Conservation (phyloP, 2,113 vertebrate species). For the Leptodactylus fuscus region DNA sequence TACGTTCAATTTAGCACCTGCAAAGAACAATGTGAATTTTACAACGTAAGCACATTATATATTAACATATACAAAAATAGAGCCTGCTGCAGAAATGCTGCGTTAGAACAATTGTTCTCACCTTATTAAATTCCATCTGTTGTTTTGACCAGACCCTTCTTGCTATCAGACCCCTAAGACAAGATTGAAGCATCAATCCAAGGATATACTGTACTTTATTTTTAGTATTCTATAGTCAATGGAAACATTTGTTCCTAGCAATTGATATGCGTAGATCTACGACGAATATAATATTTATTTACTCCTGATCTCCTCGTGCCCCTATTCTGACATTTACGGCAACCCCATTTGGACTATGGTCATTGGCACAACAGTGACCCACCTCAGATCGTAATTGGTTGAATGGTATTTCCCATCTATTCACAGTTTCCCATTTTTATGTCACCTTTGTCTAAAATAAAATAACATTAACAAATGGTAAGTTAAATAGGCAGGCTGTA, state of each 20-base stretch:
- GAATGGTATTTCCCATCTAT: no score
- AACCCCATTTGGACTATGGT: no score
- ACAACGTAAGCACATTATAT: constrained; percentile 30
- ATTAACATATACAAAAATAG: constrained; percentile 19
- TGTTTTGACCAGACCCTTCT: constrained; percentile 8
- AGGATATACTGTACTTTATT: not conserved
- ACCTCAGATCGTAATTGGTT: no score
- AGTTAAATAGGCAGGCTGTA: no score
- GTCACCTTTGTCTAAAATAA: no score
- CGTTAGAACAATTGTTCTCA: not conserved
- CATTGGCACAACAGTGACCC: no score
- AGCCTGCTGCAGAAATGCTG: constrained; percentile 6
- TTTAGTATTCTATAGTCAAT: not conserved
- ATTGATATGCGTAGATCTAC: no score
- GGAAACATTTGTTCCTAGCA: not conserved
- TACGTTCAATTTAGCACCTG: not conserved
- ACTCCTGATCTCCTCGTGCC: no score
- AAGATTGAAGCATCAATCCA: not conserved
- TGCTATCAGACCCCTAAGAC: not conserved
- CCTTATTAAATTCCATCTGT: constrained; percentile 21
- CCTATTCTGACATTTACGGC: no score
- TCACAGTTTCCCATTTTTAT: no score
- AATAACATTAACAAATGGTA: no score
- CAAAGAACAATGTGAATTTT: constrained; percentile 4
- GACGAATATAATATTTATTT: no score